These are phyloP conservation scores for Drosophila malerkotliana DNA, from an alignment of 1,140 invertebrate genomes.

Conservation along the genomic window DNA sequence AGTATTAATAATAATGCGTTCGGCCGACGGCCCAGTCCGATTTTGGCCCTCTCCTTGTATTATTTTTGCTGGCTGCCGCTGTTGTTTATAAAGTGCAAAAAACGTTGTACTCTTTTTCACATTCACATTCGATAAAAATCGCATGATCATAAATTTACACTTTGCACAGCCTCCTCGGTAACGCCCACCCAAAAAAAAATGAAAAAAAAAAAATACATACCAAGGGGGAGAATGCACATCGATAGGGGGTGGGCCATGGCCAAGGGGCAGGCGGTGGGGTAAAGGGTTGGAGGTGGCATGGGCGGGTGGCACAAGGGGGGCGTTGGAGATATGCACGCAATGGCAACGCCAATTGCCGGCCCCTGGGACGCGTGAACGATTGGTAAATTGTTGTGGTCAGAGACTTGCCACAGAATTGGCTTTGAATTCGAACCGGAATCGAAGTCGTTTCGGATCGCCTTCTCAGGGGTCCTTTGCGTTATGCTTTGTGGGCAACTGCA, in stretches of 20 bases:
- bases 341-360: constrained; percentile 49
- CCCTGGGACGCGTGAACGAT: constrained; percentile 79
- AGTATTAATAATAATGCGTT: constrained; percentile 82
- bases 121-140: constrained; percentile 82
- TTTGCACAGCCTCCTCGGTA: constrained; percentile 83
- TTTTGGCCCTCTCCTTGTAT: constrained; percentile 17
- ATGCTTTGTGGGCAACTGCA: constrained; percentile 58
- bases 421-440: constrained; percentile 6
- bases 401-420: constrained; percentile 44
- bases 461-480: constrained; percentile 28
- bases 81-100: constrained; percentile 81
- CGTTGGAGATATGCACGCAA: constrained; percentile 51
- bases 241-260: constrained; percentile 18
- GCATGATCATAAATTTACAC: constrained; percentile 84
- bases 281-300: neutral
- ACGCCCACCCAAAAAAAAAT: constrained; percentile 64
- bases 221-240: constrained; percentile 31
- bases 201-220: neutral
- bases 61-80: constrained; percentile 25
- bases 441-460: constrained; percentile 42
- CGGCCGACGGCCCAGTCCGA: constrained; percentile 45
- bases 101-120: constrained; percentile 79
- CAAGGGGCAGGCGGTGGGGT: neutral
- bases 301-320: constrained; percentile 9
- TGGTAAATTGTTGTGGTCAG: constrained; percentile 79